Evolutionary conservation across 2,888 invertebrate genomes (phyloP).

Genomic region (Clepsis dumicolana): DNA sequence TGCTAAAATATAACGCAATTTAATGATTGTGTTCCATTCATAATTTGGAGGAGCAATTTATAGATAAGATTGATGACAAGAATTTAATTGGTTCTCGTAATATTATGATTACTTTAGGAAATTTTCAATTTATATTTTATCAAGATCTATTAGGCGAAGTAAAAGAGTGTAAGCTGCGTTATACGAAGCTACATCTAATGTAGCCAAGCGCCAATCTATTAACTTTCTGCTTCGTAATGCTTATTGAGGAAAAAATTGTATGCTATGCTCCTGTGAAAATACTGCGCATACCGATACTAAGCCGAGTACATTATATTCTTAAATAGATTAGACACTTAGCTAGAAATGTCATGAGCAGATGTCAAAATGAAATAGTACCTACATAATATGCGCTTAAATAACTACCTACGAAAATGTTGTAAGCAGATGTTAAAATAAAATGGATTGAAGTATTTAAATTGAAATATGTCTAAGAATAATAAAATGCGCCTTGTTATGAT

Average conservation of each 20-base stretch:
- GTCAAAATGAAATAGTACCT: too few species aligned
- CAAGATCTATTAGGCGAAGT: slow-evolving; percentile 43
- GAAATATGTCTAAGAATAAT: too few species aligned
- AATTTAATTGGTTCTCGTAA: slow-evolving; percentile 35
- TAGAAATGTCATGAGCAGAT: too few species aligned
- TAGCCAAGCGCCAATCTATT: slow-evolving; percentile 41
- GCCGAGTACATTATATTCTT: neutral
- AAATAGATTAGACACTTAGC: too few species aligned
- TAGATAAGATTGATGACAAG: slow-evolving; percentile 39
- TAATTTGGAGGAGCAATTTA: slow-evolving; percentile 26
- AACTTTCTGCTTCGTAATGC: slow-evolving; percentile 43
- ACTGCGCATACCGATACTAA: neutral
- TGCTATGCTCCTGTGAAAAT: neutral
- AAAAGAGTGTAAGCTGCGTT: slow-evolving; percentile 16
- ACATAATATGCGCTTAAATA: too few species aligned
- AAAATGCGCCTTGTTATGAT: too few species aligned
- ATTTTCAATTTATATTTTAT: slow-evolving; percentile 43
- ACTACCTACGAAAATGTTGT: too few species aligned
- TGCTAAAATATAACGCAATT: slow-evolving; percentile 34
- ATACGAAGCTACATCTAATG: slow-evolving; percentile 38
- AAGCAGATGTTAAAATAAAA: too few species aligned
- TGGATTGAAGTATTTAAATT: too few species aligned
- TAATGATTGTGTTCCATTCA: slow-evolving; percentile 29
- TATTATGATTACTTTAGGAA: slow-evolving; percentile 40
- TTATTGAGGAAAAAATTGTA: slow-evolving; percentile 25